These are phyloP conservation scores for Brachynemurus nebulosus DNA, from an alignment of 2,888 invertebrate genomes.

Conservation along the genomic window DNA sequence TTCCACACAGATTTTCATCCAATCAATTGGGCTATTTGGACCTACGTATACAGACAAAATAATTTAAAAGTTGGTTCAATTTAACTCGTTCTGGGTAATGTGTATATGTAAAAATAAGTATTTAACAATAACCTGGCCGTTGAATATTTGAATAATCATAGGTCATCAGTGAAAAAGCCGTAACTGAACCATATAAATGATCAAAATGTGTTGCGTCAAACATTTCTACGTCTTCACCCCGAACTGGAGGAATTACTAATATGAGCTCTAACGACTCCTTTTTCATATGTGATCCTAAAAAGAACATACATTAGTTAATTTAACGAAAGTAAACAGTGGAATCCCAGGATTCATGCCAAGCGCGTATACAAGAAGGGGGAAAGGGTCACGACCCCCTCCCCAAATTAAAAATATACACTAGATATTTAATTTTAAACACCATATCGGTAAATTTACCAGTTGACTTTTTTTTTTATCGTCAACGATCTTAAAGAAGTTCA, in stretches of 20 bases:
- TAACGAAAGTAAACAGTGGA: background rate
- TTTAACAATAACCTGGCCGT: constrained; percentile 47
- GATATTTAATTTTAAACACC: no score
- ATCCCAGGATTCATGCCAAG: background rate
- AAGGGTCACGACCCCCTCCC: no score
- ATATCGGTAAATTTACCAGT: no score
- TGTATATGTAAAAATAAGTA: background rate
- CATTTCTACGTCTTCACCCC: constrained; percentile 47
- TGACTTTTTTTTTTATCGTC: no score
- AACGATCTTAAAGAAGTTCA: no score
- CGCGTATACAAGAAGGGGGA: background rate
- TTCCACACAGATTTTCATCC: constrained; percentile 67
- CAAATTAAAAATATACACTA: no score
- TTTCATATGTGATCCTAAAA: constrained; percentile 38
- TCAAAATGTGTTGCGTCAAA: constrained; percentile 66
- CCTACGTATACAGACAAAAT: no score
- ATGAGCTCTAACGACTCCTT: constrained; percentile 46
- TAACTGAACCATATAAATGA: constrained; percentile 58
- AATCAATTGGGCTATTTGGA: constrained; percentile 77
- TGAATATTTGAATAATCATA: constrained; percentile 82
- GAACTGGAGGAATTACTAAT: constrained; percentile 67
- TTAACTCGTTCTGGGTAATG: no score
- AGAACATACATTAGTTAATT: constrained; percentile 1
- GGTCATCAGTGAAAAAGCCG: constrained; percentile 90
- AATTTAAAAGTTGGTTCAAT: no score